These are phyloP conservation scores for Cygnus buccinator DNA, from an alignment of 2,113 vertebrate genomes.

Conservation along the genomic window DNA sequence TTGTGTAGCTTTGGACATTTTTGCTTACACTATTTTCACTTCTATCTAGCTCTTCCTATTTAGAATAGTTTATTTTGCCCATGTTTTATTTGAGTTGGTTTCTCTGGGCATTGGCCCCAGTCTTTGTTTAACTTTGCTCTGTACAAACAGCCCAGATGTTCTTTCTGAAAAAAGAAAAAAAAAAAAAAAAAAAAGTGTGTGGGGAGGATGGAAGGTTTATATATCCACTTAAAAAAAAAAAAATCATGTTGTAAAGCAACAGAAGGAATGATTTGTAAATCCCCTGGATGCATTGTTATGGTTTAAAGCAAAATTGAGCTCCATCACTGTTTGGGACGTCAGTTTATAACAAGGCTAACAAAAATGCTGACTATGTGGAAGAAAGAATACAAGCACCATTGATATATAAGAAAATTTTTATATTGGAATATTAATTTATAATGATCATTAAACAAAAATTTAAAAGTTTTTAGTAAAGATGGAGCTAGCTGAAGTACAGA, in stretches of 20 bases:
- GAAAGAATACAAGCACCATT: background rate
- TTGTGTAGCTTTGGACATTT: background rate
- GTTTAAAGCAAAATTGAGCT: slow-evolving; percentile 44
- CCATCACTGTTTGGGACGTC: background rate
- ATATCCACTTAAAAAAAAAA: slow-evolving; percentile 11
- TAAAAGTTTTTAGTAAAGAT: background rate
- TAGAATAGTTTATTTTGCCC: slow-evolving; percentile 50
- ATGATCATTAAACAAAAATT: background rate
- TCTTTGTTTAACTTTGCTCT: slow-evolving; percentile 62
- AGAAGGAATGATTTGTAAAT: slow-evolving; percentile 49
- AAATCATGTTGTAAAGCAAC: background rate
- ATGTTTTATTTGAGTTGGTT: slow-evolving; percentile 55
- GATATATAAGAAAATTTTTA: background rate
- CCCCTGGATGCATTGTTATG: background rate
- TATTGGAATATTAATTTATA: background rate
- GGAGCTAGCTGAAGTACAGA: background rate
- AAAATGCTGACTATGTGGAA: slow-evolving; percentile 40
- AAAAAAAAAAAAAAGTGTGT: background rate
- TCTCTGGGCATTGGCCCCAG: slow-evolving; percentile 55
- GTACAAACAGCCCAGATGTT: slow-evolving; percentile 40
- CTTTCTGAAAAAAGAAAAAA: background rate
- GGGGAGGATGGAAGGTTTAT: rapidly evolving
- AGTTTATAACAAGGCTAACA: background rate
- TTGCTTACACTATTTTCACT: background rate
- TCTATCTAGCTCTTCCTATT: slow-evolving; percentile 37